phyloP scores from a whole-genome alignment of 2,113 vertebrate genomes.

The Brachypodius melanocephalos region DNA sequence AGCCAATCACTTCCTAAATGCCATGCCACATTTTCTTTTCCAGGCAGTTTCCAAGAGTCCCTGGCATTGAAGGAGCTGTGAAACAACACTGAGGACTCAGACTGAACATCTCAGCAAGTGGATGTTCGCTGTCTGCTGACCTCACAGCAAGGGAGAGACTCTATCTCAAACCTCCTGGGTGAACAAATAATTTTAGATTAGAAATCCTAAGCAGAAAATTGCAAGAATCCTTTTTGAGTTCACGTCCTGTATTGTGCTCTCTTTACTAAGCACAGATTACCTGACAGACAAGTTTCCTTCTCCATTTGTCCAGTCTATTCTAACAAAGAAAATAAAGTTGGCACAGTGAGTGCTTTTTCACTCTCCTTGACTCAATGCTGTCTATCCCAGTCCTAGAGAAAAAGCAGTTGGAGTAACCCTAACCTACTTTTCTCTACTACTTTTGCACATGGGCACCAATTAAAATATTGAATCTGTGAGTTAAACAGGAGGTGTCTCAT shows the following conservation, averaged over 20 bases:
- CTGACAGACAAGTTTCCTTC: not conserved
- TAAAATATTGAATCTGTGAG: conserved; percentile 62
- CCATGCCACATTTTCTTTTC: not conserved
- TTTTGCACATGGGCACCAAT: conserved; percentile 63
- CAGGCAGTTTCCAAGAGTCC: not conserved
- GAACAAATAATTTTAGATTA: not conserved
- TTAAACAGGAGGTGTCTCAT: conserved; percentile 68
- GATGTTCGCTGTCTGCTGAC: not conserved
- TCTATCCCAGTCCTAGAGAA: not conserved
- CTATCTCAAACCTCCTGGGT: not conserved
- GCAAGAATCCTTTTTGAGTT: not conserved
- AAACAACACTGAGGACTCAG: not conserved
- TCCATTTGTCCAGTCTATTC: not conserved
- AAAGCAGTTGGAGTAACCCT: conserved; percentile 15
- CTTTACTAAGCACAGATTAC: not conserved
- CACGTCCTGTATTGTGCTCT: not conserved
- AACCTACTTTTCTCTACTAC: conserved; percentile 61
- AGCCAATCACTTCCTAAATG: not conserved
- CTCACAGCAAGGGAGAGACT: not conserved
- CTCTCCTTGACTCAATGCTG: not conserved
- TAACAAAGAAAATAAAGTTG: conserved; percentile 38
- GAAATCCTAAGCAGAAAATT: not conserved
- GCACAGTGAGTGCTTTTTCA: not conserved
- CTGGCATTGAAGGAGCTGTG: not conserved
- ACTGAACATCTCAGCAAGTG: not conserved